Percentiles rank a stretch among this genome's conserved stretches.
These are phyloP conservation scores for Hymenopus coronatus DNA, from an alignment of 2,888 invertebrate species.

Conservation along the genomic window DNA sequence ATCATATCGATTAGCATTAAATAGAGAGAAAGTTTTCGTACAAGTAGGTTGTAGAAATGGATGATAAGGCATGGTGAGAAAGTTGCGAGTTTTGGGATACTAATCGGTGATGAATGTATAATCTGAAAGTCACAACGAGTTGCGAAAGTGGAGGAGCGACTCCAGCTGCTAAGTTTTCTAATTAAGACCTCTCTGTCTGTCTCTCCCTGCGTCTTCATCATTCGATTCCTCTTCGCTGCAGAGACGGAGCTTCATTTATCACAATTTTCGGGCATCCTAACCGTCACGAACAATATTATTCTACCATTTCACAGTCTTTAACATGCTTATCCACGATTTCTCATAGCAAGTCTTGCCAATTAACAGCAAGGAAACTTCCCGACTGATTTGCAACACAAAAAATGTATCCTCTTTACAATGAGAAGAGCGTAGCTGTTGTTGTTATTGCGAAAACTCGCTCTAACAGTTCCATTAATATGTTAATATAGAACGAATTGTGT, in stretches of 20 bases:
- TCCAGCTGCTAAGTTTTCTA: constrained; percentile 9
- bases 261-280: background rate
- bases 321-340: constrained; percentile 8
- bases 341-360: background rate
- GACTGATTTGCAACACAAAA: background rate
- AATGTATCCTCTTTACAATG: background rate
- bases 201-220: background rate
- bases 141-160: background rate
- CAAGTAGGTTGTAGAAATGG: too few species aligned
- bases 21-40: too few species aligned
- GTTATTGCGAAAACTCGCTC: background rate
- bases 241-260: background rate
- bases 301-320: constrained; percentile 10
- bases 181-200: constrained; percentile 1
- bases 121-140: background rate
- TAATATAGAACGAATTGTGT: constrained; percentile 7
- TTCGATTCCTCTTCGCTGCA: background rate
- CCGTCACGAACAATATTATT: constrained; percentile 6
- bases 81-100: background rate
- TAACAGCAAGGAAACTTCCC: background rate
- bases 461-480: constrained; percentile 16
- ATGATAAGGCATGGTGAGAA: too few species aligned
- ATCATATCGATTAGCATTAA: too few species aligned
- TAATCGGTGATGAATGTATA: background rate
- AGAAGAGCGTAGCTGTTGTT: background rate